These are phyloP conservation scores for Trilocha varians DNA, from an alignment of 2,888 invertebrate genomes.

Conservation along the genomic window DNA sequence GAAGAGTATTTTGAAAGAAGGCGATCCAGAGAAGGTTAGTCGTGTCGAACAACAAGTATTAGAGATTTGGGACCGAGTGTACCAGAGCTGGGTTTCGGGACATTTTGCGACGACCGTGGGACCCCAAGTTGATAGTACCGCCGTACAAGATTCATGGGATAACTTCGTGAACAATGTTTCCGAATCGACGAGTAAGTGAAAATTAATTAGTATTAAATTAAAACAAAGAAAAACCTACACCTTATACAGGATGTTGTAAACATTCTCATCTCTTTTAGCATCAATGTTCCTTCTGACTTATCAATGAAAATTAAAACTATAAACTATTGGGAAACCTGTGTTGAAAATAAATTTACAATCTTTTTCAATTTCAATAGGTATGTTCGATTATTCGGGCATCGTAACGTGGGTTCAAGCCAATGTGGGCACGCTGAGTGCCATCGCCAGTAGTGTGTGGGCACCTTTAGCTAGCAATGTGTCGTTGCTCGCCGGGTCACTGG, in stretches of 20 bases:
- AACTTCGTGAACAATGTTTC: constrained; percentile 80
- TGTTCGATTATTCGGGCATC: constrained; percentile 82
- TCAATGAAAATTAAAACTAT: too few species aligned
- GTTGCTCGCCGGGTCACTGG: constrained; percentile 85
- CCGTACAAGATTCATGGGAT: constrained; percentile 82
- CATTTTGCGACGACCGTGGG: constrained; percentile 70
- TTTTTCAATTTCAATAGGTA: constrained; percentile 70
- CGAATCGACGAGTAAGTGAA: constrained; percentile 78
- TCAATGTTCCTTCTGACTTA: too few species aligned
- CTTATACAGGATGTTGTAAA: too few species aligned
- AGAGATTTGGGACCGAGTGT: constrained; percentile 94
- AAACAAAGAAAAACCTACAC: background rate
- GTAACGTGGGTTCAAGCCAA: constrained; percentile 91
- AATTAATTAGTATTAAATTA: background rate
- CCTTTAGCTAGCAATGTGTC: constrained; percentile 95
- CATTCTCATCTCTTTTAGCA: too few species aligned
- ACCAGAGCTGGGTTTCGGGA: constrained; percentile 92
- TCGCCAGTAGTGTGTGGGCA: constrained; percentile 88
- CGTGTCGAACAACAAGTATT: constrained; percentile 90
- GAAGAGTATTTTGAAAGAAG: constrained; percentile 83
- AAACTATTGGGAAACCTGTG: too few species aligned
- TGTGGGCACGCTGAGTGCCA: constrained; percentile 89
- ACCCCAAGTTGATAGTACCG: constrained; percentile 81
- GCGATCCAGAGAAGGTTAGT: constrained; percentile 84
- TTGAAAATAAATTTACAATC: too few species aligned